These are phyloP conservation scores for Falco columbarius DNA, from an alignment of 2,797 vertebrate species.

Conservation along the genomic window DNA sequence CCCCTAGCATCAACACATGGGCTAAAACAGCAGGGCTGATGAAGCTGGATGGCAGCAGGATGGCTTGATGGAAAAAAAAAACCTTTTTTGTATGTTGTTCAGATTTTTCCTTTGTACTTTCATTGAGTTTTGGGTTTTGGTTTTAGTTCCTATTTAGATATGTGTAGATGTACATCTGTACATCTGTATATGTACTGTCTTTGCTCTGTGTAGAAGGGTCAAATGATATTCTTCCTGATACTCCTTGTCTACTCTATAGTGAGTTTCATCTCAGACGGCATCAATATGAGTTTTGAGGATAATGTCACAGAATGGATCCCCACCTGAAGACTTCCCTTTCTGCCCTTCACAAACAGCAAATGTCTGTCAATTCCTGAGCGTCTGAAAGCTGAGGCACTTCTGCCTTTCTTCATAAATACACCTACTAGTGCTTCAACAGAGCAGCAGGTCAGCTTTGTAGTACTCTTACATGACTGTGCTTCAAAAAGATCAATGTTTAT, in stretches of 20 bases:
- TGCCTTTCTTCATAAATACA: background rate
- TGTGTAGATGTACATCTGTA: background rate
- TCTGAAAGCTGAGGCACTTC: background rate
- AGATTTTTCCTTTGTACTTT: background rate
- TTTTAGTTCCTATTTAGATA: background rate
- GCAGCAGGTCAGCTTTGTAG: background rate
- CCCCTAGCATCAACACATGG: background rate
- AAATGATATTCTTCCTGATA: background rate
- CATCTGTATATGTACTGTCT: background rate
- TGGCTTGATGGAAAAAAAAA: background rate
- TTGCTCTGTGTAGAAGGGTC: background rate
- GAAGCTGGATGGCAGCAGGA: background rate
- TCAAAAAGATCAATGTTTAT: background rate
- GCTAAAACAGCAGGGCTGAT: background rate
- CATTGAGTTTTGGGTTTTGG: background rate
- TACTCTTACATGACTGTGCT: background rate
- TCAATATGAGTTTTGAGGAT: background rate
- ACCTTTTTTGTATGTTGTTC: background rate
- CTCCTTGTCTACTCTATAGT: background rate
- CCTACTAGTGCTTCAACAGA: background rate
- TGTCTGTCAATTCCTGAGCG: background rate
- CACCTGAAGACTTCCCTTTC: background rate
- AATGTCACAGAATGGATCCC: background rate
- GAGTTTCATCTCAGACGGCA: background rate
- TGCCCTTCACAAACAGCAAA: background rate